Evolutionary conservation across 2,888 invertebrate species (phyloP), one percentile per base, ranked within the genome.

Genomic region (Xestoiulus laeticollis): DNA sequence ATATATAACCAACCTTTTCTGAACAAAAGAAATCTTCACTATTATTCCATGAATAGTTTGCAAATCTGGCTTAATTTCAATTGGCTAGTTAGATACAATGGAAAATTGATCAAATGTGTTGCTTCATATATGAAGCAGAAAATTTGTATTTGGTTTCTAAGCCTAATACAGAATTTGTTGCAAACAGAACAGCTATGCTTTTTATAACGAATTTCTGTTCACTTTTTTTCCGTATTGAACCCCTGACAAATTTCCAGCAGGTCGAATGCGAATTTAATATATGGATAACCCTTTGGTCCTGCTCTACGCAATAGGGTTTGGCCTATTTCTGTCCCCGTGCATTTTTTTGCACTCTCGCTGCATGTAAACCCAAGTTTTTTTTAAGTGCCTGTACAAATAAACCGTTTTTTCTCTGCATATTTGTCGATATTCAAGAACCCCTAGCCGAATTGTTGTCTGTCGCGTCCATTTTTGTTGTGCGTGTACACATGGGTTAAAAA

Each of bases 371-470:
- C 78, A 14, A 78, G 30, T 78, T 78, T 78, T 78, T 78, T 30
- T 78, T 78, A 78, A 78, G 78, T 30, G 78, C 78, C 26, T 4
- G 78, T 78, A 78, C 78, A 78, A 78, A 78, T 78, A 78, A 78
- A 78, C 30, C 14, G 30, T 78, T 78, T 78, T 78, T 78, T 78
- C 26, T 14, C 16, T 30, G 78, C 26, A 78, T 78, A 78, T 78
- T 78, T 78, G 78, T 78, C 78, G 78, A 78, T 78, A 78, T 78
- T 78, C 78, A 78, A 12, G 78, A 1, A n/a, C 16, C 68, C 68
- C 78, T 16, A 78, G 78, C 78, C 78, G 78, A 78, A 78, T 78
- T 78, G 78, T 78, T 78, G 78, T 78, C 78, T 78, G 78, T 78
- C 78, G 78, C 78, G 26, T 78, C 78, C 78, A 78, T 30, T 78